Percentiles rank a stretch among this genome's conserved stretches.
phyloP scores from a whole-genome alignment of 2,797 vertebrate species.

The Oryzias sinensis region DNA sequence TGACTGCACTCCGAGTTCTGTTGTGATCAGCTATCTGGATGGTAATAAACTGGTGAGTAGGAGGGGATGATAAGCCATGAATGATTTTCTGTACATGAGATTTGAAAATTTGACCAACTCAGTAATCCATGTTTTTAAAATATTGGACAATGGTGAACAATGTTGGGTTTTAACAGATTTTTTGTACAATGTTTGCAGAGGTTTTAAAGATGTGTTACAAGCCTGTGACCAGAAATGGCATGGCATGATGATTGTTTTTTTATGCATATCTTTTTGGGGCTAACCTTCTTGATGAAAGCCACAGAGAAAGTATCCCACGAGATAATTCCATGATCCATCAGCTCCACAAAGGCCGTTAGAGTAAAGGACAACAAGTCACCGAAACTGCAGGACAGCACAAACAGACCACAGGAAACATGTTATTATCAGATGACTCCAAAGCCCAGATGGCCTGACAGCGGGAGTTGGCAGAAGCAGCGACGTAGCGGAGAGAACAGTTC shows the following conservation, averaged over 20 bases:
- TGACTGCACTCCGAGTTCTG: no score
- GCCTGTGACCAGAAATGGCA: background rate
- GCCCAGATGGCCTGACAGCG: constrained; percentile 46
- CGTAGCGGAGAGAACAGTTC: constrained; percentile 24
- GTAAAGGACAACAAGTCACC: constrained; percentile 98
- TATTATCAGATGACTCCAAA: constrained; percentile 52
- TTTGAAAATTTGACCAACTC: no score
- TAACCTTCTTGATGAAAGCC: constrained; percentile 98
- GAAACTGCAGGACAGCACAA: constrained; percentile 86
- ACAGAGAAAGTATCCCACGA: constrained; percentile 99
- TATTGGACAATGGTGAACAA: no score
- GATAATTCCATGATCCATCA: constrained; percentile 99
- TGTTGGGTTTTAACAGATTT: no score
- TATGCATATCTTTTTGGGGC: constrained; percentile 9
- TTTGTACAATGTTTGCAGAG: no score
- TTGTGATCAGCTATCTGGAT: no score
- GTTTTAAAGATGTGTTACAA: no score
- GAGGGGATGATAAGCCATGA: no score
- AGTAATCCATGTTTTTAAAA: no score
- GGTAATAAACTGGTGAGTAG: no score
- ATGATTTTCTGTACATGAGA: no score
- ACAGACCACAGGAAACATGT: constrained; percentile 66
- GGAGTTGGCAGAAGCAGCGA: constrained; percentile 39
- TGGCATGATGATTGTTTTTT: background rate
- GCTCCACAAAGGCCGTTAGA: constrained; percentile 96